Percentiles rank a stretch among this genome's conserved stretches.
Evolutionary conservation across 2,797 vertebrate species (phyloP).

Genomic region (Pachyuromys duprasi): DNA sequence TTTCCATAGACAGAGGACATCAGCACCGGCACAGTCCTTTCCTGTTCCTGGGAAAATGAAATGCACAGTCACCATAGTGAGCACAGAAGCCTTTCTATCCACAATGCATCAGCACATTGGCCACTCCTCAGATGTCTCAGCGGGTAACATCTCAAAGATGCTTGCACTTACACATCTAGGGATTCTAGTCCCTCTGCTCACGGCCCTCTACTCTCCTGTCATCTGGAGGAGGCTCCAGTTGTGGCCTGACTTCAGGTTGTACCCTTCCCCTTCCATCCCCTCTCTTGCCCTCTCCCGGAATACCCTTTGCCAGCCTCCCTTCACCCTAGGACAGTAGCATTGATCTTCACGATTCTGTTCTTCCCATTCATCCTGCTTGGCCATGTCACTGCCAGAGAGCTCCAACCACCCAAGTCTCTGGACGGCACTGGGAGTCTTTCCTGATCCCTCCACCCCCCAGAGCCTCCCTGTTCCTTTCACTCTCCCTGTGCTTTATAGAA

Average conservation of each 20-base stretch:
- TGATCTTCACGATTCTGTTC: no score
- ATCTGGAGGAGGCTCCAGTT: rapidly evolving
- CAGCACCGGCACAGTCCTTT: constrained; percentile 87
- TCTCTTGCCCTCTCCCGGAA: neutral
- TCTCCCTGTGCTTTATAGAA: no score
- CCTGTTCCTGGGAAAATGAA: constrained; percentile 87
- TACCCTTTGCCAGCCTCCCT: neutral
- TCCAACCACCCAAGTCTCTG: no score
- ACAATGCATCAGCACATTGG: neutral
- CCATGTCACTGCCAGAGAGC: neutral
- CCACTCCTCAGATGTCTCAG: rapidly evolving
- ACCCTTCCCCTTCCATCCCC: neutral
- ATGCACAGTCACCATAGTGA: neutral
- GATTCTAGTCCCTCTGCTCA: neutral
- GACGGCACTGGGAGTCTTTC: neutral
- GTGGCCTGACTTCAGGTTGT: neutral
- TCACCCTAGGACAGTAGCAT: neutral
- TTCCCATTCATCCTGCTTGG: no score
- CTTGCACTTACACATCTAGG: neutral
- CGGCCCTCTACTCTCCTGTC: rapidly evolving
- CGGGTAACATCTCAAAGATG: rapidly evolving
- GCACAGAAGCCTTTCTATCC: neutral
- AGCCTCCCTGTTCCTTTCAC: no score
- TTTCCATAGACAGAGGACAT: constrained; percentile 91
- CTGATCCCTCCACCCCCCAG: neutral